Evolutionary conservation across 2,888 invertebrate species (phyloP), one percentile per base, ranked within the genome.

Genomic region (Nemoura dubitans): DNA sequence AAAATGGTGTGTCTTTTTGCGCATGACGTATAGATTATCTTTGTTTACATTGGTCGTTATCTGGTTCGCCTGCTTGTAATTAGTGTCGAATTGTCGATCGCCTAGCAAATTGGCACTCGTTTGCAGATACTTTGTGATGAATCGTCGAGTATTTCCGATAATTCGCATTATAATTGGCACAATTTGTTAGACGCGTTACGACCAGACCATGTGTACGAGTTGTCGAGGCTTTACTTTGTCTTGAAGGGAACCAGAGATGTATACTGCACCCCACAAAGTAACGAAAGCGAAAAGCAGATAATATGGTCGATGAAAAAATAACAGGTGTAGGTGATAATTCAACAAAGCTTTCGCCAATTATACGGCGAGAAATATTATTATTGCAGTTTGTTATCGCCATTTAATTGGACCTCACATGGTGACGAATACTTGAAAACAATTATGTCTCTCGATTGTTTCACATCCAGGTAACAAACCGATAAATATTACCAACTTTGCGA

Each of bases 381-480:
- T 59, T 59, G 59, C 59, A 59, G 14, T 59, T 59, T 21, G 59
- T 59, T 59, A 59, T 59, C 59, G 59, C 21, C 59, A 1, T 59
- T 59, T 59, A 59, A 59, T 59, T 59, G 59, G 59, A 59, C 59
- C 59, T 59, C 59, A 59, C 59, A 59, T 59, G 59, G 59, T 21
- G 59, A 59, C 59, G 59, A 59, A 59, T 21, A 59, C 59, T 59
- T 21, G 59, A 10, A 59, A 59, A 59, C 59, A 59, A 59, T 59
- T 59, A 59, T 59, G 59, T 59, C 10, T 59, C 21, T 59, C 59
- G 59, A 59, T 59, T 59, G 59, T 59, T 59, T 59, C 59, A 59
- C 59, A 59, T 59, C 59, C 21, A 10, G 59, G 14, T 16, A 59
- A 21, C 16, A 59, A 59, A 59, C 21, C 3, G 59, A 59, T 59